Base-by-base conservation (phyloP, 2,888 invertebrate species). In the Andrena fulva region DNA sequence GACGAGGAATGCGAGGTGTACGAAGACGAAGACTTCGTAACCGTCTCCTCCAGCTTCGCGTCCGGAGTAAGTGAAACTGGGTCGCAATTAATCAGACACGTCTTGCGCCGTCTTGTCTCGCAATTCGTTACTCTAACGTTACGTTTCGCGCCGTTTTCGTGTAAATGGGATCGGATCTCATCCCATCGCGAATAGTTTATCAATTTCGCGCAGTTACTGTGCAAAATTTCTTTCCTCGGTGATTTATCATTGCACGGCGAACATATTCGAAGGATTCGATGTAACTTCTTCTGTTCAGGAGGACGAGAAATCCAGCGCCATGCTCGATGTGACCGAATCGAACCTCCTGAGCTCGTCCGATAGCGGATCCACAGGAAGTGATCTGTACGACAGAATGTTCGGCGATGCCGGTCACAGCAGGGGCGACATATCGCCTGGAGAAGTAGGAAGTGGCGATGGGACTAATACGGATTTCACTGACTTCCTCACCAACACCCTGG, bases 1-100 rank as follows among this genome's bases (percentile, higher is more conserved):
- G 56, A 91, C 20, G 91, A 94, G 33, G 93, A 93, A 54, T 93
- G 89, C 33, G 94, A 94, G 31, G 95, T 95, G 75, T 95, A 95
- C 60, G 95, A 95, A 60, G 95, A 95, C 78, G 96, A 95, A 87
- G 94, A 95, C 42, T 91, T 91, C 63, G 91, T 92, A 7, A 91
- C 89, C 5, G 85, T 92, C 10, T 84, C 88, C n/a, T 81, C 89
- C 6, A 88, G 85, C n/a, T 81, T 93, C 12, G 84, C 82, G 7
- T 24, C 77, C 24, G 84, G 62, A 29, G 92, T 93, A 87, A 88
- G 89, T 87, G 48, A 79, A 74, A 80, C 42, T 79, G 29, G 33
- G 48, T 84, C 35, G 64, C 60, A 64, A 16, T 67, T 85, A 85
- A 85, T 86, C 56, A 63, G 87, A 77, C 64, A 70, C 59, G 2